phyloP scores from a whole-genome alignment of 2,888 invertebrate genomes.

The Tridacna crocea region DNA sequence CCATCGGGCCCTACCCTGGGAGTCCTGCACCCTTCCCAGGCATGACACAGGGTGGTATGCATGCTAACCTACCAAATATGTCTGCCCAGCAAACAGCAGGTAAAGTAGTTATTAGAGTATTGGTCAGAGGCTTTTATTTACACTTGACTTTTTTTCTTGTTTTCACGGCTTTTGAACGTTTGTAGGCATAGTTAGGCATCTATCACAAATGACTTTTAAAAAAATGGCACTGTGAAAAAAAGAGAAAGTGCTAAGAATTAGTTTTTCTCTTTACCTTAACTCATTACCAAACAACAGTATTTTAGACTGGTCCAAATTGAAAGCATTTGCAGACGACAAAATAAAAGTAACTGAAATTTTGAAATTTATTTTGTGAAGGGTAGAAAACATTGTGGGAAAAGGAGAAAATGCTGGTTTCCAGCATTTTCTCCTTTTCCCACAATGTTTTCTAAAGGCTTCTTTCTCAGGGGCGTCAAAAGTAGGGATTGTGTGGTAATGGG shows the following conservation, averaged over 20 bases:
- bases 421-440: background rate
- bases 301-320: too few species aligned
- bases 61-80: constrained; percentile 55
- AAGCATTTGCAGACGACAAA: too few species aligned
- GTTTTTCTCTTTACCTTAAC: too few species aligned
- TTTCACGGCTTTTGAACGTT: background rate
- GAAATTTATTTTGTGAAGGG: too few species aligned
- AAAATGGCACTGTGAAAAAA: background rate
- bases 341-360: too few species aligned
- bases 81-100: constrained; percentile 40
- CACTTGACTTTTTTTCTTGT: background rate
- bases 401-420: background rate
- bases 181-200: background rate
- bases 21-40: constrained; percentile 61
- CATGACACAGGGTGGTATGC: constrained; percentile 61
- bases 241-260: background rate
- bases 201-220: background rate
- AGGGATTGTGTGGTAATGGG: too few species aligned
- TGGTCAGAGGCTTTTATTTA: background rate
- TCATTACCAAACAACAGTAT: too few species aligned
- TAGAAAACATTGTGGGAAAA: background rate
- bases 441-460: background rate
- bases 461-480: too few species aligned
- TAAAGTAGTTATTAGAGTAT: constrained; percentile 20
- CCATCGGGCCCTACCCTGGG: constrained; percentile 50